Percentiles rank a stretch among this genome's conserved stretches.
Evolutionary conservation across 2,888 invertebrate species (phyloP).

Genomic region (Diarsia brunnea): DNA sequence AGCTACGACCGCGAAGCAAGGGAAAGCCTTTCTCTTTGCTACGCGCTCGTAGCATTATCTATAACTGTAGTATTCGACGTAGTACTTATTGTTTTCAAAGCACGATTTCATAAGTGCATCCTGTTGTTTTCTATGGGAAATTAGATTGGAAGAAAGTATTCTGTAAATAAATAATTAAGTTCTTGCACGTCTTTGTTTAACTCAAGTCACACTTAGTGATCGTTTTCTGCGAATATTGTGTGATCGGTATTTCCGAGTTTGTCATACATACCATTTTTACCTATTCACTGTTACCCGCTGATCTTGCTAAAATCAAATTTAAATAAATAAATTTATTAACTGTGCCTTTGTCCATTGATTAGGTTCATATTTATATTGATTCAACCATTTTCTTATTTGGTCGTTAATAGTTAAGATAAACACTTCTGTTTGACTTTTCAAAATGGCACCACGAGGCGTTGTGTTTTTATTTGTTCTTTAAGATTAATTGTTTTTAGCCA

Average conservation of each 20-base stretch:
- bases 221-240: slow-evolving; percentile 2
- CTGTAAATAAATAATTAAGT: neutral
- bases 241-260: slow-evolving; percentile 8
- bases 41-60: slow-evolving; percentile 10
- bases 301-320: neutral
- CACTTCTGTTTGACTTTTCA: neutral
- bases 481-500: slow-evolving; percentile 4
- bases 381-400: slow-evolving; percentile 6
- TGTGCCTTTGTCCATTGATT: neutral
- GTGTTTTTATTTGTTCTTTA: slow-evolving; percentile 20
- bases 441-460: neutral
- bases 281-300: neutral
- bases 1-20: neutral
- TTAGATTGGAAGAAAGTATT: neutral
- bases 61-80: neutral
- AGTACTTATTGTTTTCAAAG: neutral
- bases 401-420: slow-evolving; percentile 10
- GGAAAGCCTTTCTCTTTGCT: slow-evolving; percentile 13
- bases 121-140: neutral
- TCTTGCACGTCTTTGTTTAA: neutral
- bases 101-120: neutral
- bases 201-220: slow-evolving; percentile 1
- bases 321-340: neutral
- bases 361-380: neutral
- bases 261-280: neutral